phyloP scores from a whole-genome alignment of 2,888 invertebrate species.

The Auanema sp. region DNA sequence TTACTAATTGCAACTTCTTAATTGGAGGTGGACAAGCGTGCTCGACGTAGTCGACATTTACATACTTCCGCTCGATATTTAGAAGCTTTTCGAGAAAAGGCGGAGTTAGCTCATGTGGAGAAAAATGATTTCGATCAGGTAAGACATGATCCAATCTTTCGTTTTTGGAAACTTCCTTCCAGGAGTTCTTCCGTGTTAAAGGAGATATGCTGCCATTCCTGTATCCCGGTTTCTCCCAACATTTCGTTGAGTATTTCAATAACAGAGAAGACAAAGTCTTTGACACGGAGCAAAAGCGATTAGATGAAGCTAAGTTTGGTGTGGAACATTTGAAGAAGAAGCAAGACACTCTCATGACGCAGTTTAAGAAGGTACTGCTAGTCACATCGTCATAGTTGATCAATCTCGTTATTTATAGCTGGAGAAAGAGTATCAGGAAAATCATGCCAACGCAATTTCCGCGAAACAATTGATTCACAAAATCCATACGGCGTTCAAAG shows the following conservation, averaged over 20 bases:
- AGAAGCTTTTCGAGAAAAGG: conserved; percentile 23
- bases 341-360: conserved; percentile 12
- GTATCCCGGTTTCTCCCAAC: conserved; percentile 34
- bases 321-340: conserved; percentile 20
- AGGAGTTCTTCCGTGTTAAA: conserved; percentile 7
- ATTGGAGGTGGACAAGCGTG: conserved; percentile 70
- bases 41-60: conserved; percentile 24
- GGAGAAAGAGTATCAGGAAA: not conserved
- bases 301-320: conserved; percentile 20
- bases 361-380: conserved; percentile 16
- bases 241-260: conserved; percentile 40
- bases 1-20: not conserved
- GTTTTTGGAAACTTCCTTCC: not conserved
- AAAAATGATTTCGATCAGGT: conserved; percentile 11
- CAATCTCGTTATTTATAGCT: not conserved
- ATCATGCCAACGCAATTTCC: no score
- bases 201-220: conserved; percentile 13
- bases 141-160: not conserved
- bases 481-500: not conserved
- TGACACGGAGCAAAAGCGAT: conserved; percentile 37
- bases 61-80: conserved; percentile 24
- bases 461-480: no score
- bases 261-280: conserved; percentile 44
- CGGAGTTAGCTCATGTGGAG: conserved; percentile 10
- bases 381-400: not conserved